Percentiles rank a stretch among this genome's conserved stretches.
phyloP scores from a whole-genome alignment of 2,888 invertebrate species.

The Syrista parreyssii region DNA sequence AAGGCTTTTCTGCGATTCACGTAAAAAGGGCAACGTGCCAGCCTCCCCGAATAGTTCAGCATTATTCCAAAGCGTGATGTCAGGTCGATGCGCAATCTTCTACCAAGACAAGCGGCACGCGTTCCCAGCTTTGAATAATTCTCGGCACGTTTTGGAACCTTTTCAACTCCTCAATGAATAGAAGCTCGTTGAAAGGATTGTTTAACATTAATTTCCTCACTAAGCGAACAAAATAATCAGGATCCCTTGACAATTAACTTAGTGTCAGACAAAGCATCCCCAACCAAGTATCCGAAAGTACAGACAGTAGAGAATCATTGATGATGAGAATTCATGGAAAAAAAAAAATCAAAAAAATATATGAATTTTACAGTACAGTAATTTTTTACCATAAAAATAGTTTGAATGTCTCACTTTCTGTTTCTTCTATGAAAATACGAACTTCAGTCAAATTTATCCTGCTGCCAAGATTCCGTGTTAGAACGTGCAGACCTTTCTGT shows the following conservation, averaged over 20 bases:
- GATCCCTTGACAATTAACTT: neutral
- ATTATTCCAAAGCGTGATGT: constrained; percentile 47
- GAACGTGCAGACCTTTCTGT: too few relatives aligned
- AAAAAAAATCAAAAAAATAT: neutral
- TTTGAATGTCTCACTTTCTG: neutral
- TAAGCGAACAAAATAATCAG: neutral
- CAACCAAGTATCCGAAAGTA: neutral
- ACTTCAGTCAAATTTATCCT: neutral
- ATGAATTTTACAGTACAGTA: neutral
- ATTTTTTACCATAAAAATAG: neutral
- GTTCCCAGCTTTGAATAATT: neutral
- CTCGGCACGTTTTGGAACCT: neutral
- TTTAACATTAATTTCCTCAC: neutral
- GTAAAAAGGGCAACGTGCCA: constrained; percentile 5
- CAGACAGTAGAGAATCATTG: neutral
- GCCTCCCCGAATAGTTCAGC: constrained; percentile 4
- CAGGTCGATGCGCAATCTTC: constrained; percentile 19
- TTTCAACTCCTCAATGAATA: neutral
- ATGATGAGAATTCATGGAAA: neutral
- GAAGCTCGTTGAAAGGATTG: neutral
- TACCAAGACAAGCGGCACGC: neutral
- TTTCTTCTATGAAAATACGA: neutral
- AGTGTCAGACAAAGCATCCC: neutral
- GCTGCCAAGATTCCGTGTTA: too few relatives aligned
- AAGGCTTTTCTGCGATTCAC: neutral